Base-by-base conservation (phyloP, 2,113 vertebrate species). In the Upupa epops region DNA sequence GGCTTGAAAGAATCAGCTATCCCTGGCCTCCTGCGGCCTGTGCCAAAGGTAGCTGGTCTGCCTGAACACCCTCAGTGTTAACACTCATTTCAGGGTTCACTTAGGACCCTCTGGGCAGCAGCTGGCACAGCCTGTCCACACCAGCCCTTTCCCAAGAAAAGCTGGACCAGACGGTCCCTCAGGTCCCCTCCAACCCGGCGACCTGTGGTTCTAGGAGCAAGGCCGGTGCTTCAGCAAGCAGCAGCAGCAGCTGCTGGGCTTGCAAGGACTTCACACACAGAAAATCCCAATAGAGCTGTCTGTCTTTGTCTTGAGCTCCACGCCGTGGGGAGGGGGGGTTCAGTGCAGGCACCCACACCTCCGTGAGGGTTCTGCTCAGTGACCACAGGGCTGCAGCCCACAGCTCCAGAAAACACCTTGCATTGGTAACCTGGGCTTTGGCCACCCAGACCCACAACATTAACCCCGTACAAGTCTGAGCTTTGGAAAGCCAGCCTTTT, bases 381-480 rank as follows among this genome's bases (percentile, higher is more conserved):
- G 66, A 22, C 21, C n/a, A 4, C 65, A 2, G 24, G 7, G 45
- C 80, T 17, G 45, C 34, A 12, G n/a, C 32, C 10, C 20, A 25
- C 9, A 13, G 18, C 58, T 45, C 10, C 79, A 59, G 45, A 16
- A 54, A 52, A 46, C 13, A 19, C 68, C 37, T 56, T 5, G 5
- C 0, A 3, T 1, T 0, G 15, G 40, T 1, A 15, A 28, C 7
- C n/a, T 1, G 60, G 11, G 4, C 0, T 73, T 59, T 13, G 21
- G 9, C 16, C 3, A 5, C 0, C 0, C 4, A 34, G 3, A 64
- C 6, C 9, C 45, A 1, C 25, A 3, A 0, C 1, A 0, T n/a
- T n/a, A 28, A 14, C 25, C 2, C 37, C 32, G 60, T 19, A 31
- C 37, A 51, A 20, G 40, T n/a, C n/a, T n/a, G n/a, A n/a, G n/a